phyloP scores from a whole-genome alignment of 2,797 vertebrate genomes.

The Chromobotia macracanthus region DNA sequence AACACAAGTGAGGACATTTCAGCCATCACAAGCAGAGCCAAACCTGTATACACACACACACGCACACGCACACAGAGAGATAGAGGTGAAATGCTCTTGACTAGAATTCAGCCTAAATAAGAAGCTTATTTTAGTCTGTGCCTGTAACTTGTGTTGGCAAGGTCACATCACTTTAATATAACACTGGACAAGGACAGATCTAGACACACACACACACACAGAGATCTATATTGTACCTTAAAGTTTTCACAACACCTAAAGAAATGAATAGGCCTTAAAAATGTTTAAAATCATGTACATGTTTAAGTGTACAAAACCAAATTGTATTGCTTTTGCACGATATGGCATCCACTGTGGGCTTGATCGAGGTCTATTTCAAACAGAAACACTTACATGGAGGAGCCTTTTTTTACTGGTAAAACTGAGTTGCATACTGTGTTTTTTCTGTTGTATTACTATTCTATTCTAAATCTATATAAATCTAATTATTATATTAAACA shows the following conservation, averaged over 20 bases:
- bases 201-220: background rate
- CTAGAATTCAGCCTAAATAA: background rate
- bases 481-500: no score
- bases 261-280: background rate
- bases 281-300: background rate
- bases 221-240: no score
- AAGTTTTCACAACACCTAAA: background rate
- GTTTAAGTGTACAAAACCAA: background rate
- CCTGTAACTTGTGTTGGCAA: background rate
- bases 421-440: no score
- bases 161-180: background rate
- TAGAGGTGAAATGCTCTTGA: background rate
- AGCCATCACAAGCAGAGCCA: background rate
- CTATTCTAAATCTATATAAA: no score
- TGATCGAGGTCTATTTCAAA: no score
- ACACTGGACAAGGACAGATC: no score
- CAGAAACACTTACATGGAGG: no score
- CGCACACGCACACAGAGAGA: no score
- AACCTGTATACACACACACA: background rate
- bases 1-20: background rate
- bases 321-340: no score
- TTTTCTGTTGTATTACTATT: no score
- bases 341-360: no score
- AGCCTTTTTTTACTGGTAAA: no score
- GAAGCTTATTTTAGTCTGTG: conserved; percentile 7